Base-by-base conservation (phyloP, 2,113 vertebrate species). In the Strigops habroptila region DNA sequence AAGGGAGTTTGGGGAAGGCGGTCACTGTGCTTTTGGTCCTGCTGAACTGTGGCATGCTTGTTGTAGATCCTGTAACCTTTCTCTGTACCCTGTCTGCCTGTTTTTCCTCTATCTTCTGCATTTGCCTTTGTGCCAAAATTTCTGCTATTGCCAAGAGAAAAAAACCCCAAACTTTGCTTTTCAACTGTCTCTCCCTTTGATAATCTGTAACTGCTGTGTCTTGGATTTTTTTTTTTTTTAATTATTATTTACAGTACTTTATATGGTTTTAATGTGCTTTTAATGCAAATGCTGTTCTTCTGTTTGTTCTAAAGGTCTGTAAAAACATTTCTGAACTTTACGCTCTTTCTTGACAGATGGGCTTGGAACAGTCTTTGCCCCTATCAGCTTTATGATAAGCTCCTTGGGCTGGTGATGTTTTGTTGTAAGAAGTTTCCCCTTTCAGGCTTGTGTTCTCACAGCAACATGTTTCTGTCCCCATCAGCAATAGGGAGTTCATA, bases 321-420 rank as follows among this genome's bases (percentile, higher is more conserved):
- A 95, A 95, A 82, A 94, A 79, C 59, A 37, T 97, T 96, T 94
- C 94, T 15, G 13, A 94, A 86, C 85, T 84, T 67, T 63, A 71
- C 91, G 13, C 52, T 62, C 80, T 93, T 62, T 88, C 27, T 39
- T 76, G 69, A 90, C 95, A 65, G 91, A 86, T 96, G 95, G 92
- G 84, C 97, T 97, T 96, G 97, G 95, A 97, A 97, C 97, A 97
- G 97, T 95, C 95, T 93, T 87, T 67, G 77, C 90, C 86, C 78
- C 37, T 49, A 28, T 82, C 82, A 94, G 68, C 68, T 85, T 88
- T 82, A 24, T n/a, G 24, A 28, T 51, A 33, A 55, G 39, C 44
- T 57, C 30, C 25, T 88, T 69, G 49, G 51, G 65, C 83, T 27
- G 11, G 64, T 41, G 48, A 37, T 37, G 16, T 91, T 94, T 93